Conservation (phyloP, 2,113 vertebrate genomes). For the Laticauda colubrina region DNA sequence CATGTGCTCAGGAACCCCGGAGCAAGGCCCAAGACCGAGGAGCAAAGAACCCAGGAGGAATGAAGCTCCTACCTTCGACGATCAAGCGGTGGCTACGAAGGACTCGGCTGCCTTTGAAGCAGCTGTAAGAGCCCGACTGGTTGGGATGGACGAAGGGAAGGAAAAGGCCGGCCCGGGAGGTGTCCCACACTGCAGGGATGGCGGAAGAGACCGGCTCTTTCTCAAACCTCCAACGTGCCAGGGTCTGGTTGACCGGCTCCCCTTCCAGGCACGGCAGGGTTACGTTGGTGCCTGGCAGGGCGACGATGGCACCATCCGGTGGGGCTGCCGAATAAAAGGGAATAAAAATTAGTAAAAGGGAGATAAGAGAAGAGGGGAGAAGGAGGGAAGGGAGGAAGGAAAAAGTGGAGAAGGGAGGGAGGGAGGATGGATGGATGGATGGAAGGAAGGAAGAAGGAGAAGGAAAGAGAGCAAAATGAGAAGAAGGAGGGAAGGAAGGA, state of each 20-base stretch:
- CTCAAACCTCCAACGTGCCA: slow-evolving; percentile 45
- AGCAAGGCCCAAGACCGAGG: not conserved
- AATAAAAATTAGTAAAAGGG: not conserved
- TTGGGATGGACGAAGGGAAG: slow-evolving; percentile 12
- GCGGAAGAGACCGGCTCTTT: rapidly evolving
- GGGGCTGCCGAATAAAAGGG: not conserved
- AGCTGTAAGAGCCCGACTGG: slow-evolving; percentile 61
- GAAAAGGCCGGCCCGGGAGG: not conserved
- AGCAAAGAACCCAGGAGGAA: not conserved
- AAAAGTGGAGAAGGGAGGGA: not conserved
- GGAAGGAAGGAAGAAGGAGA: not conserved
- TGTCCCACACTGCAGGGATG: rapidly evolving
- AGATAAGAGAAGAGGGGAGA: not conserved
- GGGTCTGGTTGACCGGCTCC: not conserved
- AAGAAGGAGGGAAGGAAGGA: not conserved
- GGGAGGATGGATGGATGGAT: not conserved
- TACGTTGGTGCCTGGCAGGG: slow-evolving; percentile 39
- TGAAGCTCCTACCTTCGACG: slow-evolving; percentile 64
- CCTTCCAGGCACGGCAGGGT: slow-evolving; percentile 45
- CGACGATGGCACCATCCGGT: not conserved
- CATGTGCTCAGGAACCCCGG: not conserved
- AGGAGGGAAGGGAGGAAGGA: not conserved
- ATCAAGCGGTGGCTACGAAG: slow-evolving; percentile 50
- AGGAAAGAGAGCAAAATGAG: not conserved
- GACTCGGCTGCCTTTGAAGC: not conserved